Evolutionary conservation across 2,113 vertebrate genomes (phyloP), one percentile per base, ranked within the genome.

Genomic region (Sardina pilchardus): DNA sequence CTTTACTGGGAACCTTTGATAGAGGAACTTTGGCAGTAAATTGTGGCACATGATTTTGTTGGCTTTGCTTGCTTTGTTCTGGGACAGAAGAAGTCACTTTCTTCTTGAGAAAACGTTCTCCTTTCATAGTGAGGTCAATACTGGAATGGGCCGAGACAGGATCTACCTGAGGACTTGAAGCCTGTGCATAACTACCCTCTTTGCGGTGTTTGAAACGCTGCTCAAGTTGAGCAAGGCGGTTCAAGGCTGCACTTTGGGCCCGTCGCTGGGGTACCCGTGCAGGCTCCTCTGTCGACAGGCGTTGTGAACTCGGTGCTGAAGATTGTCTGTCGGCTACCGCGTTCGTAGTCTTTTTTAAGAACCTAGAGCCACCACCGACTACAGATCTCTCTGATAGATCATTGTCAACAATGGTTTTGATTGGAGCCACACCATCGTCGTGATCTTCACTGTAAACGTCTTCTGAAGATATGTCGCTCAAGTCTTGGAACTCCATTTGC

Each of bases 151-250:
- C 82, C 0, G 92, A 86, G 0, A 19, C 0, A 10, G 85, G 2
- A 9, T 87, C 43, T 10, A 87, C 84, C 3, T 0, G 71, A 16
- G 84, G 48, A 0, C 34, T 88, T 0, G 21, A 0, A 14, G 82
- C 2, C 30, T 78, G 71, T 78, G 71, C 71, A 17, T 78, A 16
- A 34, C 19, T 4, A 8, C 36, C 87, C 0, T 87, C 88, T 34
- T 86, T 93, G 1, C 92, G 93, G 26, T 39, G 89, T 86, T 43
- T 83, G 84, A 96, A 84, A 83, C 86, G 94, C 75, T 88, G 95
- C 86, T 98, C 96, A 0, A 97, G 93, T 4, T 93, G 91, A 0
- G 94, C 95, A 84, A 95, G 92, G 67, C 88, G 95, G 12, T 44
- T 92, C 43, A 97, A 92, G 0, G 92, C 93, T 0, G 93, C 90